phyloP scores from a whole-genome alignment of 2,888 invertebrate genomes.

The Eristalis intricaria region DNA sequence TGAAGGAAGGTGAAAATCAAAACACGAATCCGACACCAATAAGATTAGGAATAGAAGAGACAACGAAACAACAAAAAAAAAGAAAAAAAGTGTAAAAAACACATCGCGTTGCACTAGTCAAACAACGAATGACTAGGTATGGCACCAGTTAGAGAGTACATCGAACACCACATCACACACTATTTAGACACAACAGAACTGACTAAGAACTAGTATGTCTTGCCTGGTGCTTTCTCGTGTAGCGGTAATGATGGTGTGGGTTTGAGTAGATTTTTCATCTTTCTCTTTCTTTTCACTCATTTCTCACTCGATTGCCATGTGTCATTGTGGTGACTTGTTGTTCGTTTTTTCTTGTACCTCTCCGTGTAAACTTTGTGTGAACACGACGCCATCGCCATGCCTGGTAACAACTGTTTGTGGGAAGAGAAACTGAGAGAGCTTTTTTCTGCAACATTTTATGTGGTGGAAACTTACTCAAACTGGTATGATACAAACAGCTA shows the following conservation, averaged over 20 bases:
- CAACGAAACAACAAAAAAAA: not conserved
- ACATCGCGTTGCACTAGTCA: conserved; percentile 56
- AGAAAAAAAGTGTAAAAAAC: not conserved
- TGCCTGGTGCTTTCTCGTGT: not conserved
- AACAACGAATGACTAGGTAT: conserved; percentile 62
- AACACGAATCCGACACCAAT: conserved; percentile 69
- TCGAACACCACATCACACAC: conserved; percentile 36
- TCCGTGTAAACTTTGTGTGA: conserved; percentile 7
- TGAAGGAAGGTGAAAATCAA: conserved; percentile 60
- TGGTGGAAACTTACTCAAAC: conserved; percentile 4
- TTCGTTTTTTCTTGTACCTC: conserved; percentile 1
- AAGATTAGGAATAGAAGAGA: conserved; percentile 19
- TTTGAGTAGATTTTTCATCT: conserved; percentile 7
- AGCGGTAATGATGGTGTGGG: conserved; percentile 4
- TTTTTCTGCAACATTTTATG: conserved; percentile 3
- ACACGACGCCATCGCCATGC: not conserved
- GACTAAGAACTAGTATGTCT: conserved; percentile 42
- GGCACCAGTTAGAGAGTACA: conserved; percentile 32
- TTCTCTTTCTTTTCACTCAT: conserved; percentile 31
- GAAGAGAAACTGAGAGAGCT: not conserved
- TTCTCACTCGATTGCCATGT: conserved; percentile 30
- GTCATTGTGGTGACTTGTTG: not conserved
- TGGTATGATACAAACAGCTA: conserved; percentile 4
- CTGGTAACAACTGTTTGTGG: not conserved
- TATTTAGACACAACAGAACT: conserved; percentile 31